These are phyloP conservation scores for Diadumene lineata DNA, from an alignment of 92 coral and sea anemone species.

Conservation along the genomic window DNA sequence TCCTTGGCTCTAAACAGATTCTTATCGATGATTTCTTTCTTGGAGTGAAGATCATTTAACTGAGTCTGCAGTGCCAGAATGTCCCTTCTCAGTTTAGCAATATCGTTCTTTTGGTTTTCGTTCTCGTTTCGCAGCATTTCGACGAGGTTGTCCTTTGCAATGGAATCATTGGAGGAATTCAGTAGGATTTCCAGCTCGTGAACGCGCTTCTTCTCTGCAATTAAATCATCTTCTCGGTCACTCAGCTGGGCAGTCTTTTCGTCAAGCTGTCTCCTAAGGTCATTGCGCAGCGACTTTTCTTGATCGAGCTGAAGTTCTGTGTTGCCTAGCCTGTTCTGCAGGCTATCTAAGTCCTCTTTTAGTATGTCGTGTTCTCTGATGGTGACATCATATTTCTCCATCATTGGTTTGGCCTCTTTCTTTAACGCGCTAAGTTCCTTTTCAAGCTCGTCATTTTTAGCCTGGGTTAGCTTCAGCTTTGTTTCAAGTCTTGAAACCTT, in stretches of 20 bases:
- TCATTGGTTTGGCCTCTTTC: constrained; percentile 58
- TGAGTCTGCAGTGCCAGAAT: constrained; percentile 56
- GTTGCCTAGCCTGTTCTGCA: constrained; percentile 54
- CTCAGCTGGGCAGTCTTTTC: constrained; percentile 44
- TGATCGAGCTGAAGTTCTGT: constrained; percentile 70
- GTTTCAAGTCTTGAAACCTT: constrained; percentile 57
- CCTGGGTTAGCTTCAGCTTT: constrained; percentile 45
- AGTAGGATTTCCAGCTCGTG: constrained; percentile 63
- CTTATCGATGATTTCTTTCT: constrained; percentile 53
- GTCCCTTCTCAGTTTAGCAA: constrained; percentile 67
- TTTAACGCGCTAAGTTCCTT: constrained; percentile 56
- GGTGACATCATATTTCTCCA: constrained; percentile 60
- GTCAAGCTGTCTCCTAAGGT: constrained; percentile 66
- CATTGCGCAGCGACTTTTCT: constrained; percentile 51
- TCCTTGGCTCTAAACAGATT: constrained; percentile 49
- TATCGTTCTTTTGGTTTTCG: constrained; percentile 56
- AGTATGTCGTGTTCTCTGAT: constrained; percentile 56
- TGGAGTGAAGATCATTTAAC: constrained; percentile 60
- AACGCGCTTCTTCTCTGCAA: constrained; percentile 60
- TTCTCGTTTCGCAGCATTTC: constrained; percentile 78
- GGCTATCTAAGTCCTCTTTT: constrained; percentile 58
- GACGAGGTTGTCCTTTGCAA: constrained; percentile 70
- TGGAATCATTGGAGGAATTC: constrained; percentile 63
- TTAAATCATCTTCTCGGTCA: constrained; percentile 63
- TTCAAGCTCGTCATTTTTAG: constrained; percentile 59